A percentile compares a stretch with the other conserved stretches of the same genome.
phyloP scores from a whole-genome alignment of 1,140 invertebrate genomes.

The Apis dorsata region DNA sequence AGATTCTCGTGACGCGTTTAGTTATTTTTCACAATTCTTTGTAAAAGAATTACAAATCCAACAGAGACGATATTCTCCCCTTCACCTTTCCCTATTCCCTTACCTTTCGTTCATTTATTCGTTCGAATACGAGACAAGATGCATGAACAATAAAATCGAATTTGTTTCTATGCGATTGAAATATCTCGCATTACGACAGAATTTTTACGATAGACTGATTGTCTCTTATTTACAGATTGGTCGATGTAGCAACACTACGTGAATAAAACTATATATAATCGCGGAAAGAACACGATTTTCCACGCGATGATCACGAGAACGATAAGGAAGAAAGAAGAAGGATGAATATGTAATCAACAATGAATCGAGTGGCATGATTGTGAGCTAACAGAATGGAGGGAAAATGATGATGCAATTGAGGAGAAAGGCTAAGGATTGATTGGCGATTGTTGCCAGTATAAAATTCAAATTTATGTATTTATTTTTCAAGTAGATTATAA shows the following conservation, averaged over 20 bases:
- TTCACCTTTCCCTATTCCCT: too few species aligned
- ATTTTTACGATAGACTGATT: conserved; percentile 3
- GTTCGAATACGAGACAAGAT: neutral
- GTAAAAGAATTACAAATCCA: neutral
- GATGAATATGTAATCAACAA: conserved; percentile 42
- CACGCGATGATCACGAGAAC: neutral
- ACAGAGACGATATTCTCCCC: too few species aligned
- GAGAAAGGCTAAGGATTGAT: neutral
- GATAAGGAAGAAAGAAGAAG: neutral
- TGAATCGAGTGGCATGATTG: conserved; percentile 5
- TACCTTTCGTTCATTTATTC: neutral
- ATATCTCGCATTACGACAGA: conserved; percentile 15
- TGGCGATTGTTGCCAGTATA: neutral
- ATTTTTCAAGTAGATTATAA: neutral
- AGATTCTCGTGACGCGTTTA: conserved; percentile 2
- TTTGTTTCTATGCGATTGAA: conserved; percentile 22
- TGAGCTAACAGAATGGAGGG: neutral
- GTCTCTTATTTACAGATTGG: conserved; percentile 6
- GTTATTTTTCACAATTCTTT: conserved; percentile 22
- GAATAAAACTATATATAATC: neutral
- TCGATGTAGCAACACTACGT: too few species aligned
- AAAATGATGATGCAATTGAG: neutral
- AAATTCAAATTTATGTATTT: neutral
- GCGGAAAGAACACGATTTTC: conserved; percentile 14
- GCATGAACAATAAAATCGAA: conserved; percentile 10